phyloP scores from a whole-genome alignment of 1,140 invertebrate genomes.

The Varroa destructor region DNA sequence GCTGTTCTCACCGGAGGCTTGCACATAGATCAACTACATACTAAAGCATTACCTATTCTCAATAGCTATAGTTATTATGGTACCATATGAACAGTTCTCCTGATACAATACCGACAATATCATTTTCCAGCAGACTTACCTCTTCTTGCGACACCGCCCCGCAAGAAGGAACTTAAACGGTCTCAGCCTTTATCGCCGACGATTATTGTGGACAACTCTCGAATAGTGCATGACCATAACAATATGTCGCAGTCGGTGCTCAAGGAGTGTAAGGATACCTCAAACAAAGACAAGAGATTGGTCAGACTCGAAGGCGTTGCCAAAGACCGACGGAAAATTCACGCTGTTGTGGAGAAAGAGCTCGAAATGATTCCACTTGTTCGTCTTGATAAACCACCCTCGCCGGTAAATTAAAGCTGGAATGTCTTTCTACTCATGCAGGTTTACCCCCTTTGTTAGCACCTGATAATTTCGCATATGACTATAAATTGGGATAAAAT shows the following conservation, averaged over 20 bases:
- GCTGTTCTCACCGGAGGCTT: too few relatives aligned
- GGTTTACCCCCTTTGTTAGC: too few relatives aligned
- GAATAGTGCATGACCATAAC: not conserved
- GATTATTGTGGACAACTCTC: constrained; percentile 16
- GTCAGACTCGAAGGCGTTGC: constrained; percentile 22
- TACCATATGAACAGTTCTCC: too few relatives aligned
- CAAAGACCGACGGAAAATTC: constrained; percentile 19
- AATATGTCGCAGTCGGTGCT: not conserved
- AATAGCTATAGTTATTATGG: too few relatives aligned
- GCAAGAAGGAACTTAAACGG: constrained; percentile 9
- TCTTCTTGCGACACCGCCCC: constrained; percentile 2
- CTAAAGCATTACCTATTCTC: too few relatives aligned
- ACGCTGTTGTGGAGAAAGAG: constrained; percentile 3
- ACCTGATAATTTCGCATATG: too few relatives aligned
- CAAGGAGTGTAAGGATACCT: not conserved
- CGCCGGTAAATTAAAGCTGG: not conserved
- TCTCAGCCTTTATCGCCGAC: constrained; percentile 9
- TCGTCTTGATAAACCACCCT: constrained; percentile 4
- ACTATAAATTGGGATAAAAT: too few relatives aligned
- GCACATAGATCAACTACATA: too few relatives aligned
- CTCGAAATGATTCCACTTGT: constrained; percentile 27
- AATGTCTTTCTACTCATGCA: too few relatives aligned
- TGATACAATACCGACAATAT: too few relatives aligned
- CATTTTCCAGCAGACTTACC: not conserved
- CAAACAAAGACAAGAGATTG: constrained; percentile 21